Evolutionary conservation across 1,140 invertebrate species (phyloP).

Genomic region (Aphaenogaster ashmeadi): DNA sequence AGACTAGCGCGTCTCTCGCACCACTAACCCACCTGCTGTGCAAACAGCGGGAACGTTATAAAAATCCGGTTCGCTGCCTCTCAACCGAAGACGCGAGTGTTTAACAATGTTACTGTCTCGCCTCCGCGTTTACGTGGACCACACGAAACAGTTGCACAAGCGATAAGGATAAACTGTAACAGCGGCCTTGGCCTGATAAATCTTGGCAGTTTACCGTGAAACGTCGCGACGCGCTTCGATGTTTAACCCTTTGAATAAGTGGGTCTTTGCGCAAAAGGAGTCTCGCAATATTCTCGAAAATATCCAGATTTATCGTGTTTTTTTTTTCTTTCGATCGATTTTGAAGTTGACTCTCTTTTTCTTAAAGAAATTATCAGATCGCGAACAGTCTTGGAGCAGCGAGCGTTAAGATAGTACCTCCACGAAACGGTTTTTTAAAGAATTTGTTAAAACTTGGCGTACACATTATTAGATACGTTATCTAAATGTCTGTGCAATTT

Average conservation of each 20-base stretch:
- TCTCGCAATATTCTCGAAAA: neutral
- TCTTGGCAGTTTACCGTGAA: neutral
- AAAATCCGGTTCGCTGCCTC: constrained; percentile 50
- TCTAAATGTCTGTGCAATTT: no score
- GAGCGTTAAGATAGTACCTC: neutral
- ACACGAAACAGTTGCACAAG: constrained; percentile 31
- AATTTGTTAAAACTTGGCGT: no score
- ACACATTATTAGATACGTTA: no score
- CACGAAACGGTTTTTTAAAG: no score
- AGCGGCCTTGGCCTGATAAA: constrained; percentile 45
- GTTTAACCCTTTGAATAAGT: neutral
- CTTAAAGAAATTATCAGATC: neutral
- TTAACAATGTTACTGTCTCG: constrained; percentile 17
- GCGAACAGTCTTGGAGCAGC: neutral
- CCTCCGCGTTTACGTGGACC: constrained; percentile 25
- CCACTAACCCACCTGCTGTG: constrained; percentile 72
- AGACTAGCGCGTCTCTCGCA: constrained; percentile 66
- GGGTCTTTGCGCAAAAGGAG: neutral
- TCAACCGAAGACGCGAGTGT: constrained; percentile 37
- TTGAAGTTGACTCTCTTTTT: neutral
- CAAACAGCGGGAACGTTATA: constrained; percentile 69
- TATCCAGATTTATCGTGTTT: no score
- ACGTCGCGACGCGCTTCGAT: neutral
- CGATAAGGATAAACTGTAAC: constrained; percentile 27
- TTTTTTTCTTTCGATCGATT: neutral